Evolutionary conservation across 2,113 vertebrate species (phyloP), one percentile per base, ranked within the genome.

Genomic region (Thunnus maccoyii): DNA sequence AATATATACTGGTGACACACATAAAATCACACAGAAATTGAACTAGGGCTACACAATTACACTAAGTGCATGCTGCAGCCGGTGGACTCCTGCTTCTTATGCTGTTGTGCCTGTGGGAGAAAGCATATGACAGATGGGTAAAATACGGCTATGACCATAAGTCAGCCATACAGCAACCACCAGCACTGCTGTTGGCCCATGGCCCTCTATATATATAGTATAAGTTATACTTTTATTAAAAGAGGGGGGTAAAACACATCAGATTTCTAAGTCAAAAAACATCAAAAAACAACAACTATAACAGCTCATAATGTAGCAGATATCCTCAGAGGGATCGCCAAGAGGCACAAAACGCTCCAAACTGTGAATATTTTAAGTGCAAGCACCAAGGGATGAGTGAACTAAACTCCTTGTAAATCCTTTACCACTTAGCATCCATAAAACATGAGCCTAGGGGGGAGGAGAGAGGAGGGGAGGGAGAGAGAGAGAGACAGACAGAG

Each of bases 351-450:
- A 89, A 75, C 4, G 57, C 70, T 74, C 57, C 68, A 78, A 86
- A 69, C 72, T 64, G 76, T 62, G 80, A 88, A 90, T 90, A 84
- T 91, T 87, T 91, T 82, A 90, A 87, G 81, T 74, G 83, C 47
- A 60, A 66, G 69, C 83, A 63, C 79, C 22, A 3, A 84, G 87
- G 83, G 87, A 88, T 52, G 77, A 61, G 63, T 60, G 76, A 85
- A 82, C 79, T 89, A 91, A 92, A 93, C 87, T 88, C 77, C 83
- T 87, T 72, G 71, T 92, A 89, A 92, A 92, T 89, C 83, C 86
- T 90, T 73, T 50, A 74, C 65, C 82, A 88, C 86, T 89, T 88
- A 80, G 48, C 88, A 93, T 93, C 88, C 84, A 92, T 93, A 90
- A 93, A 91, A 90, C 84, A 93, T 90, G 88, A 92, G 83, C 57